Base-by-base conservation (phyloP, 2,797 vertebrate genomes). In the Acanthurus tractus region DNA sequence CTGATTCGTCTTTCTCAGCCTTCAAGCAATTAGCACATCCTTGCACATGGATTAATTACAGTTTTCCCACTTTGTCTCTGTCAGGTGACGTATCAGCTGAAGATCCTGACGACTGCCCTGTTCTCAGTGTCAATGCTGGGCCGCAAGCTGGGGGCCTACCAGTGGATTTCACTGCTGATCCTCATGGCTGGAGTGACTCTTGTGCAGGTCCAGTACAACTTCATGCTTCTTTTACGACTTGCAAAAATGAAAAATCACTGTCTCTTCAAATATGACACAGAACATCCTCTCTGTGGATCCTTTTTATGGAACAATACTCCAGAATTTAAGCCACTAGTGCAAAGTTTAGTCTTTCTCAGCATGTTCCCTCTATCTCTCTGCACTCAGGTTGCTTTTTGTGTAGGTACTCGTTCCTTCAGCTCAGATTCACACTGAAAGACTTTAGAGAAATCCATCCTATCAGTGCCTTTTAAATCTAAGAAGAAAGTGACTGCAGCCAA, bases 91-190 rank as follows among this genome's bases (percentile, higher is more conserved):
- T 99, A 99, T 88, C 98, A 99, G 88, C 91, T 99, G 93, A 99
- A 99, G 95, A 99, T 99, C 90, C 95, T 99, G 80, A 99, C 98
- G 74, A 99, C 98, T 0, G 98, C 98, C 2, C 93, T 99, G 70
- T 99, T 99, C 94, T 99, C 98, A 0, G 98, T 99, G 78, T 98
- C 96, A 40, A 99, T 99, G 98, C 95, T 99, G 91, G 96, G 97
- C 81, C 97, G 96, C 84, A 96, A 96, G 70, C 93, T 99, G 79
- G 96, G 97, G 8, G 79, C 97, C 58, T 98, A 98, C 94, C 98
- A 99, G 90, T 99, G 98, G 98, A 95, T 99, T 34, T 99, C 98
- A 0, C 75, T 99, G 82, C 80, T 99, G 44, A 96, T 98, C 85
- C 90, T 99, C 56, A 99, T 99, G 98, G 90, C 95, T 8, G 98